phyloP scores from a whole-genome alignment of 2,113 vertebrate species.

The Mohoua ochrocephala region DNA sequence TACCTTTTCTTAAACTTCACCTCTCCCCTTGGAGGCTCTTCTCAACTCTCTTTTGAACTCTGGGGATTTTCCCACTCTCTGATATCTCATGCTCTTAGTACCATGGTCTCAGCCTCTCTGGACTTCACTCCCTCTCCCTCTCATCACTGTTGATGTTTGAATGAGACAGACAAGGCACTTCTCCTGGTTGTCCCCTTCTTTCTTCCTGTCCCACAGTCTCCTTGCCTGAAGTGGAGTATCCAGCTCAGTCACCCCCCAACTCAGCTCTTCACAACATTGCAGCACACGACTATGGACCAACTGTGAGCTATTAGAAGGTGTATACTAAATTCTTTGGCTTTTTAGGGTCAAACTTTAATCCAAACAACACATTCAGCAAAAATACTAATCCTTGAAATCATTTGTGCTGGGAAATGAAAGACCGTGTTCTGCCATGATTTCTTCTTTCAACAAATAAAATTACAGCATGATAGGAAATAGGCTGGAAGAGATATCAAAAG shows the following conservation, averaged over 20 bases:
- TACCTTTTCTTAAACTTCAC: neutral
- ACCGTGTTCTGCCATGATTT: neutral
- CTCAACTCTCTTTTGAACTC: neutral
- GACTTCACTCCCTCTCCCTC: neutral
- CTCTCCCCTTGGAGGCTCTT: neutral
- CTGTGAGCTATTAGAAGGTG: neutral
- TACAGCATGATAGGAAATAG: neutral
- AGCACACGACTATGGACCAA: neutral
- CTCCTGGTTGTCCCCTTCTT: neutral
- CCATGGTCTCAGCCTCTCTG: neutral
- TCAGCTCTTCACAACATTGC: neutral
- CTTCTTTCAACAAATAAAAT: neutral
- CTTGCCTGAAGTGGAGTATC: neutral
- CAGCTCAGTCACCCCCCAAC: neutral
- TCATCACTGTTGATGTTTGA: neutral
- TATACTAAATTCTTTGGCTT: neutral
- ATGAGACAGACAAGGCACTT: neutral
- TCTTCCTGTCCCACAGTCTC: neutral
- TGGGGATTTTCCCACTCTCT: neutral
- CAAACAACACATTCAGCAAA: neutral
- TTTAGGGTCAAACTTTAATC: neutral
- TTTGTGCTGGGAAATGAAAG: neutral
- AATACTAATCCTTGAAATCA: neutral
- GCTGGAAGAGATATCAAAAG: neutral
- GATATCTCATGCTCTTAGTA: neutral